These are phyloP conservation scores for Callimorpha dominula DNA, from an alignment of 2,888 invertebrate genomes.

Conservation along the genomic window DNA sequence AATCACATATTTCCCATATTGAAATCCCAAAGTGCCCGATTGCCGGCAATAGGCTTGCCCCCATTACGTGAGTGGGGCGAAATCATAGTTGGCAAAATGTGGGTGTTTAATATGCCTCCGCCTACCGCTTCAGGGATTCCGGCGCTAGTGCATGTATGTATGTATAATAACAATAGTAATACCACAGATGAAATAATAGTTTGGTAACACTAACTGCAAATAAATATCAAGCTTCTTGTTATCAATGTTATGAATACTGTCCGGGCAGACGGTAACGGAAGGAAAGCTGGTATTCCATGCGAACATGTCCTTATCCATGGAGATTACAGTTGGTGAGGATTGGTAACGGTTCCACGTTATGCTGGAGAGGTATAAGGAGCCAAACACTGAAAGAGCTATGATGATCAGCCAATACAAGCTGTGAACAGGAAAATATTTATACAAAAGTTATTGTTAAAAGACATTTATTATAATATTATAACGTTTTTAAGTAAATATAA, in stretches of 20 bases:
- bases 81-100: no score
- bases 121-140: no score
- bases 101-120: no score
- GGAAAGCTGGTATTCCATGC: slow-evolving; percentile 91
- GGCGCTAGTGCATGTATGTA: no score
- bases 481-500: no score
- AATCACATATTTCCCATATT: no score
- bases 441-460: no score
- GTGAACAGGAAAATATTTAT: background rate
- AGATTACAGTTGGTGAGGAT: slow-evolving; percentile 90
- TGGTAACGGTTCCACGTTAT: slow-evolving; percentile 89
- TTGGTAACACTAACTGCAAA: slow-evolving; percentile 73
- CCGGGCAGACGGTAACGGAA: slow-evolving; percentile 89
- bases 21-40: no score
- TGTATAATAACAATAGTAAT: no score
- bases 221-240: slow-evolving; percentile 83
- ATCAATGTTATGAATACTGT: slow-evolving; percentile 81
- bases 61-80: no score
- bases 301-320: slow-evolving; percentile 91
- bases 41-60: no score
- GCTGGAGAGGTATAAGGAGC: slow-evolving; percentile 85
- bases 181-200: background rate
- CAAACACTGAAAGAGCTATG: slow-evolving; percentile 84
- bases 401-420: slow-evolving; percentile 87
- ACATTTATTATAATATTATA: no score